Base-by-base conservation (phyloP, 2,888 invertebrate genomes). In the Boloria euphrosyne region DNA sequence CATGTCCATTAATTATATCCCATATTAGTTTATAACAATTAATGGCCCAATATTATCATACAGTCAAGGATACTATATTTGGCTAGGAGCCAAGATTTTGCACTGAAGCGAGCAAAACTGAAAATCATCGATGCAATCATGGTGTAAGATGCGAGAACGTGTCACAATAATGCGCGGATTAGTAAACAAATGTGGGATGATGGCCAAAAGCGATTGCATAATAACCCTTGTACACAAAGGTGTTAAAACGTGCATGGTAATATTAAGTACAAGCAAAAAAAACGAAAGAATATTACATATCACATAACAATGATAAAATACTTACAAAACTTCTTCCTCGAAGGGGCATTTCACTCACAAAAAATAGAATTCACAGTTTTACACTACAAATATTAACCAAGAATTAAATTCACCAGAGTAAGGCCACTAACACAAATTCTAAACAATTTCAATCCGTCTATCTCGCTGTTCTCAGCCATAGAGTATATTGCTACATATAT, bases 41-140 rank as follows among this genome's bases (percentile, higher is more conserved):
- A 76, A 77, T 76, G 76, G 79, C 78, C 76, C 73, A 79, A 77
- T 76, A 79, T 82, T 83, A 81, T 78, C 78, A 76, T 75, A 82
- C 83, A 87, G 85, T 87, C 90, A 90, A 89, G 89, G 88, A 88
- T 88, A 90, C 86, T 83, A 86, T 74, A 75, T 65, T 86, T 91
- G 91, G 90, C 83, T 70, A 72, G 60, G 70, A 78, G 90, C 91
- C 91, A 92, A 81, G 83, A 59, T 38, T 18, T 67, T 84, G 87
- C 85, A 87, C 79, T 79, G 75, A 64, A 84, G 79, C 82, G 81
- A 82, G 80, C 83, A 83, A 86, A 87, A 85, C 79, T 83, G 81
- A 86, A 85, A 84, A 83, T 85, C 83, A 86, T 84, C 78, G 74
- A 77, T 82, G 81, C 83, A 85, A 76, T 78, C 74, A 76, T 76